Percentiles rank a stretch among this genome's conserved stretches.
These are phyloP conservation scores for Parasteatoda lunata DNA, from an alignment of 2,888 invertebrate species.

Conservation along the genomic window DNA sequence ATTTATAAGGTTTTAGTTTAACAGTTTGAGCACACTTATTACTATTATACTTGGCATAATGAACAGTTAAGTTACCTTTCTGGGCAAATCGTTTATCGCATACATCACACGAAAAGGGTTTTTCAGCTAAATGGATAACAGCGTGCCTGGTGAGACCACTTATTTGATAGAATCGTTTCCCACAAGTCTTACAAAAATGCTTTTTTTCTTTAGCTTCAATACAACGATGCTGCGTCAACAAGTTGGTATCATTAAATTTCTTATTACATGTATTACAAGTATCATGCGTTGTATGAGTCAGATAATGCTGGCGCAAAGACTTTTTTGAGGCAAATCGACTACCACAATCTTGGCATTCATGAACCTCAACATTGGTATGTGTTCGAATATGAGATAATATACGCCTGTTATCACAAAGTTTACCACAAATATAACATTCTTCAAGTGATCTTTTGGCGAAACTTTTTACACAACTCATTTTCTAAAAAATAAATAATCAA, in stretches of 20 bases:
- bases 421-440: neutral
- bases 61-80: neutral
- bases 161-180: neutral
- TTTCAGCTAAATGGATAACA: neutral
- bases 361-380: neutral
- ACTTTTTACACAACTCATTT: neutral
- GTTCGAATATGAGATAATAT: neutral
- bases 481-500: too few relatives aligned
- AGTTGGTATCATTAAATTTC: neutral
- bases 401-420: neutral
- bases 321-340: neutral
- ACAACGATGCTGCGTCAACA: neutral
- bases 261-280: neutral
- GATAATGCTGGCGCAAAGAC: neutral
- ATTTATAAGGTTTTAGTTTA: neutral
- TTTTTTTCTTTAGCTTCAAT: neutral
- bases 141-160: neutral
- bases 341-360: neutral
- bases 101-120: neutral
- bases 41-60: neutral
- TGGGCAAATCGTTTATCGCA: neutral
- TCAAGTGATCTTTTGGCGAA: neutral
- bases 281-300: neutral
- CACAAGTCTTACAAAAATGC: neutral
- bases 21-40: neutral